phyloP scores from a whole-genome alignment of 2,113 vertebrate species.

The Pseudois nayaur region DNA sequence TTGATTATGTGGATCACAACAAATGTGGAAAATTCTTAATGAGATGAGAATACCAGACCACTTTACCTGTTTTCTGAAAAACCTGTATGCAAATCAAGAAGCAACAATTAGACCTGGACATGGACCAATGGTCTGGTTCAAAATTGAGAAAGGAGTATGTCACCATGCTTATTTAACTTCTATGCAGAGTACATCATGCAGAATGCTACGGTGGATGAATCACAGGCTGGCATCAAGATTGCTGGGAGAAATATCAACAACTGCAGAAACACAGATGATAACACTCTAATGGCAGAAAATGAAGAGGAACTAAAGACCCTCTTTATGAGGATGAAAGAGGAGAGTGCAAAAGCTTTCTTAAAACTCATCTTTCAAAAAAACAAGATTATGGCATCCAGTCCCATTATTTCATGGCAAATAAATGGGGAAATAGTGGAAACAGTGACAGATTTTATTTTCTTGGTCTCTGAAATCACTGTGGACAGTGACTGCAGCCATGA shows the following conservation, averaged over 20 bases:
- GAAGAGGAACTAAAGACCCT: neutral
- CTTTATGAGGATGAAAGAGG: neutral
- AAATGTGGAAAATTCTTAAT: neutral
- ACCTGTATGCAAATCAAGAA: neutral
- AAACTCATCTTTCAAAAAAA: neutral
- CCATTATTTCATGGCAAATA: neutral
- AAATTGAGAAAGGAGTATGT: neutral
- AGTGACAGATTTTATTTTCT: neutral
- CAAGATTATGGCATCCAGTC: neutral
- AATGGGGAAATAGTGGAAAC: neutral
- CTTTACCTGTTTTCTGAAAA: neutral
- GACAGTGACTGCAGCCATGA: neutral
- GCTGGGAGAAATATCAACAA: neutral
- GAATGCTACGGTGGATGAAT: neutral
- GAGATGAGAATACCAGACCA: neutral
- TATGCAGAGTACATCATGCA: neutral
- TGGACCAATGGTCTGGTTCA: neutral
- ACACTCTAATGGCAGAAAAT: neutral
- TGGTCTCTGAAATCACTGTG: neutral
- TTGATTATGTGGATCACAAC: neutral
- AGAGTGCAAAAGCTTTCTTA: neutral
- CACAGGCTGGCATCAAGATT: neutral
- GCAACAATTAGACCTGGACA: neutral
- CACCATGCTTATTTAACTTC: neutral
- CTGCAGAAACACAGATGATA: neutral